Evolutionary conservation across 2,113 vertebrate genomes (phyloP).

Genomic region (Pedionomus torquatus): DNA sequence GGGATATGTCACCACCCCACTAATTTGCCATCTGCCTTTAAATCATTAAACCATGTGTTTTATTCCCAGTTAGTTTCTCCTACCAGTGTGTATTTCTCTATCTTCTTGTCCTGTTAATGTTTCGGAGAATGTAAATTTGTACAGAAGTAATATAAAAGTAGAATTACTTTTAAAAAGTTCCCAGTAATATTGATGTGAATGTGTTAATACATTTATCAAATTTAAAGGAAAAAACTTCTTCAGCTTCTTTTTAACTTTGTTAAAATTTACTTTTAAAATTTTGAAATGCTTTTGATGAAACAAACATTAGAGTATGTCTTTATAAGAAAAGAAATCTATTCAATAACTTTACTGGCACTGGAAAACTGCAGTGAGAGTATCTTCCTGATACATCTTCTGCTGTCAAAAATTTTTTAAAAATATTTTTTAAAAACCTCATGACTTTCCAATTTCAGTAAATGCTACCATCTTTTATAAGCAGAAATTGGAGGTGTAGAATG

Average conservation of each 20-base stretch:
- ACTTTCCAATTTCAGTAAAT: neutral
- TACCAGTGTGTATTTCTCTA: neutral
- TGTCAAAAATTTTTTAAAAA: neutral
- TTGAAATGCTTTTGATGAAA: neutral
- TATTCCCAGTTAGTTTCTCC: neutral
- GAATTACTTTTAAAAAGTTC: neutral
- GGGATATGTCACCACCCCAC: neutral
- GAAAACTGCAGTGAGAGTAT: neutral
- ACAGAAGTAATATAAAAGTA: neutral
- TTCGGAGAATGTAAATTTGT: neutral
- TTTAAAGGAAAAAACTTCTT: neutral
- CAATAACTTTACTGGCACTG: neutral
- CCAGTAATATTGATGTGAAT: neutral
- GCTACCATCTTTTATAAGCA: neutral
- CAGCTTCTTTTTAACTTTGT: neutral
- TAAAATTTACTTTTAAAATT: neutral
- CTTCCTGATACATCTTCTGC: neutral
- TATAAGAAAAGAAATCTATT: neutral
- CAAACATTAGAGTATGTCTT: neutral
- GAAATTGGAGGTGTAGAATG: neutral
- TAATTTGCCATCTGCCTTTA: constrained; percentile 37
- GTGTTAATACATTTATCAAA: neutral
- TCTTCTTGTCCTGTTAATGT: neutral
- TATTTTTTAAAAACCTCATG: neutral
- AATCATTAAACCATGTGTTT: neutral